A percentile compares a stretch with the other conserved stretches of the same genome.
Conservation (phyloP, 2,888 invertebrate genomes). For the Poecilobothrus nobilitatus region DNA sequence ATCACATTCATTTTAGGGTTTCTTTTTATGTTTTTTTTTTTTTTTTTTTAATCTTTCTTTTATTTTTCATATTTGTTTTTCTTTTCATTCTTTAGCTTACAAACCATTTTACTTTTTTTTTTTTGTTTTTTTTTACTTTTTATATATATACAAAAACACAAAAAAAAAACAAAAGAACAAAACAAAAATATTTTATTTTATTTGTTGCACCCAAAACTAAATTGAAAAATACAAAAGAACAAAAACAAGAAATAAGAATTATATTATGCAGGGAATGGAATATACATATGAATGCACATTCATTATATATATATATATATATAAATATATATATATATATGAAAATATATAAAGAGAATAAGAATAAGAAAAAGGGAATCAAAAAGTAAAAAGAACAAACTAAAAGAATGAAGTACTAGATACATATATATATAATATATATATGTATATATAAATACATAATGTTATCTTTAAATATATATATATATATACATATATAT, state of each 20-base stretch:
- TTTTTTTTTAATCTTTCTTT: too few species aligned
- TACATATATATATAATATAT: too few species aligned
- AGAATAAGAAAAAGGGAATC: neutral
- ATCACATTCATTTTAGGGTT: slow-evolving; percentile 7
- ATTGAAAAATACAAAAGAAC: neutral
- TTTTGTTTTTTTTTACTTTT: neutral
- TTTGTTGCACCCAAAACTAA: slow-evolving; percentile 6
- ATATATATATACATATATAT: too few species aligned
- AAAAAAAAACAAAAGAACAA: neutral
- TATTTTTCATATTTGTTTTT: neutral
- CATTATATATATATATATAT: neutral
- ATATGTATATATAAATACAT: too few species aligned
- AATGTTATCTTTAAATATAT: too few species aligned
- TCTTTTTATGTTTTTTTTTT: neutral
- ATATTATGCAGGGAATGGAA: neutral
- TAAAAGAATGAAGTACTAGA: too few species aligned
- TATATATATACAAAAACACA: too few species aligned
- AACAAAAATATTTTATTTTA: neutral
- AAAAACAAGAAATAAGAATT: neutral
- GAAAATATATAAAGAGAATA: too few species aligned
- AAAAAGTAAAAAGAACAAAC: neutral
- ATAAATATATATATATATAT: neutral
- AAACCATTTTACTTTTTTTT: neutral
- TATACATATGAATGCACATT: neutral
- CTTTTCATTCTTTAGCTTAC: neutral